Evolutionary conservation across 2,113 vertebrate species (phyloP), one percentile per base, ranked within the genome.

Genomic region (Turnix velox): DNA sequence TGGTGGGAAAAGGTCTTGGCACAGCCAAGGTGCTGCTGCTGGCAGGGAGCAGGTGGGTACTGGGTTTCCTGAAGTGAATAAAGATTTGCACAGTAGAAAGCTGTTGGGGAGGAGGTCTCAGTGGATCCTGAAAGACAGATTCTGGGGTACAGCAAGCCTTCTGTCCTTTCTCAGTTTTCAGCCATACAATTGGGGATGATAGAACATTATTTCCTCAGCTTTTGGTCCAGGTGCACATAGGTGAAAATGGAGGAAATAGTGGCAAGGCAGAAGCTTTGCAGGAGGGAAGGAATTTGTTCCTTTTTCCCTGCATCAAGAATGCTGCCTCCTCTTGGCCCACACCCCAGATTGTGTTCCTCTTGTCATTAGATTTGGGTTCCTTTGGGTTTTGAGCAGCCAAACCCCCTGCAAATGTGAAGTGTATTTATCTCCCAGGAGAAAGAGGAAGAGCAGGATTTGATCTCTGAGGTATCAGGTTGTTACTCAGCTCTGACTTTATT

Each of bases 1-100:
- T 99, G 59, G 96, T 99, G 88, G 98, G 92, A 88, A 98, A 98
- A 96, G 99, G 99, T 30, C 98, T 99, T 89, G 97, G 98, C 33
- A 98, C 97, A 30, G 99, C 99, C 2, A 99, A 99, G 94, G 98
- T 99, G 46, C 97, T 99, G 71, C 98, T 99, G 31, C 96, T 99
- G 78, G 99, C 99, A 6, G 99, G 99, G 84, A 99, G 99, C 98
- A 99, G 99, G 99, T 99, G 65, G 39, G 97, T 93, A 24, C 17
- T 20, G 18, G 28, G 6, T 23, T 35, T 35, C 24, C 33, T 33
- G 40, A 23, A 7, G 3, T 31, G 42, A 57, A 39, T 37, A 51
- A 61, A 58, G 57, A 35, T 69, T n/a, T 58, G 28, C 39, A 18
- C 20, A 20, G 42, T 4, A 43, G 24, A 28, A 72, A 12, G 31